These are phyloP conservation scores for Tragulus kanchil DNA, from an alignment of 2,113 vertebrate genomes.

Conservation along the genomic window DNA sequence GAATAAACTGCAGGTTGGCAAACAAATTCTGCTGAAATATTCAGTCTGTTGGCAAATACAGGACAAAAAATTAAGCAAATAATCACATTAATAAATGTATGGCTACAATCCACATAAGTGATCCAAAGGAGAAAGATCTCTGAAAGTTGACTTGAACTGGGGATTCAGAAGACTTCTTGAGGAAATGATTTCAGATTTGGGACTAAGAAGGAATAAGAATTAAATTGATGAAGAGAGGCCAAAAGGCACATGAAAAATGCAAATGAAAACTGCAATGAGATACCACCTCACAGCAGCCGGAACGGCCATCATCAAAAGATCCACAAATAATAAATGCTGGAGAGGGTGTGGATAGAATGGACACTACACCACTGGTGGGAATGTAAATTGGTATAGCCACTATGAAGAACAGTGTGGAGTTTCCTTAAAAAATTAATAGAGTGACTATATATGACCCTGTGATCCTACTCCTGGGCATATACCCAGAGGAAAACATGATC, in stretches of 20 bases:
- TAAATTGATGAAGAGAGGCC: neutral
- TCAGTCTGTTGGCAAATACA: neutral
- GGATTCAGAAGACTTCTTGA: neutral
- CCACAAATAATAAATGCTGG: neutral
- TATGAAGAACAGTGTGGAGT: neutral
- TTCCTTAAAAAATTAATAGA: neutral
- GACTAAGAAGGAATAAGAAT: neutral
- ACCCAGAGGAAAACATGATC: neutral
- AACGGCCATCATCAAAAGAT: neutral
- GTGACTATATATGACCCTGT: neutral
- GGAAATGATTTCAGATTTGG: neutral
- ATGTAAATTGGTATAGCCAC: neutral
- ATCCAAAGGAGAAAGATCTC: neutral
- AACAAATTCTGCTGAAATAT: neutral
- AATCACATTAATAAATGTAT: neutral
- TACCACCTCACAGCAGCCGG: neutral
- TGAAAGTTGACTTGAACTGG: neutral
- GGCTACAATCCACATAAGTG: neutral
- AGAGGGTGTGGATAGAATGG: neutral
- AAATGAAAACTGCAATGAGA: neutral
- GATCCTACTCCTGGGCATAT: neutral
- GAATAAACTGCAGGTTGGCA: neutral
- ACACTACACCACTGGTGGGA: neutral
- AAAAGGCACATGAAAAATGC: neutral
- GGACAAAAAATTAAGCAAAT: conserved; percentile 30